These are phyloP conservation scores for Monochamus saltuarius DNA, from an alignment of 1,140 invertebrate genomes.

Conservation along the genomic window DNA sequence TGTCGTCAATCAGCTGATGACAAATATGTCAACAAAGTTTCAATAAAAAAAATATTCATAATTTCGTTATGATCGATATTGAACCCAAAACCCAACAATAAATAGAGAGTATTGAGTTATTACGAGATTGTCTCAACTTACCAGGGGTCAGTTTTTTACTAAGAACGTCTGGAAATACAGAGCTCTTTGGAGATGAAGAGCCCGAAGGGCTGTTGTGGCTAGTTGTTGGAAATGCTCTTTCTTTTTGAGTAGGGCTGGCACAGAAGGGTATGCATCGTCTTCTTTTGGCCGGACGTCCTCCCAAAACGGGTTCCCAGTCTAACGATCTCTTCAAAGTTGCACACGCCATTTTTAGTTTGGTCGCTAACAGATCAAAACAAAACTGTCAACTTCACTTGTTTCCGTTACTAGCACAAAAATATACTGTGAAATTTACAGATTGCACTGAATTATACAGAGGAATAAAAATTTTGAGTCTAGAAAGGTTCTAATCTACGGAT, in stretches of 20 bases:
- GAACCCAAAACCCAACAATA: neutral
- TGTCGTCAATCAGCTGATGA: slow-evolving; percentile 45
- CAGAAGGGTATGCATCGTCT: slow-evolving; percentile 84
- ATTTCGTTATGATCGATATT: neutral
- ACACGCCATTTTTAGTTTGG: slow-evolving; percentile 83
- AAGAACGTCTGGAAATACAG: slow-evolving; percentile 48
- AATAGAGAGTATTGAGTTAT: neutral
- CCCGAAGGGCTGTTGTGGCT: slow-evolving; percentile 62
- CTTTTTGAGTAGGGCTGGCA: slow-evolving; percentile 58
- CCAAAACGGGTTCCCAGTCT: slow-evolving; percentile 88
- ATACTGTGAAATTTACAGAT: slow-evolving; percentile 3
- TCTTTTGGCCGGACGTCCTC: slow-evolving; percentile 79
- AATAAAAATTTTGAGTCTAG: neutral
- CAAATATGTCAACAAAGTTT: slow-evolving; percentile 44
- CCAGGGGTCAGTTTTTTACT: slow-evolving; percentile 78
- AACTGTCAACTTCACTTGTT: slow-evolving; percentile 37
- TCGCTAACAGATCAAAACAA: slow-evolving; percentile 40
- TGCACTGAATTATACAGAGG: slow-evolving; percentile 4
- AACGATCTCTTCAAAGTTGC: slow-evolving; percentile 90
- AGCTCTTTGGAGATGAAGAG: slow-evolving; percentile 49
- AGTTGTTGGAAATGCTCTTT: slow-evolving; percentile 20
- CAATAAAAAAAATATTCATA: slow-evolving; percentile 14
- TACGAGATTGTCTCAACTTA: slow-evolving; percentile 50
- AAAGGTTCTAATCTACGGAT: neutral
- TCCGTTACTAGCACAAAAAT: slow-evolving; percentile 28